A percentile compares a stretch with the other conserved stretches of the same genome.
These are phyloP conservation scores for Cyrtorhinus lividipennis DNA, from an alignment of 1,140 invertebrate species.

Conservation along the genomic window DNA sequence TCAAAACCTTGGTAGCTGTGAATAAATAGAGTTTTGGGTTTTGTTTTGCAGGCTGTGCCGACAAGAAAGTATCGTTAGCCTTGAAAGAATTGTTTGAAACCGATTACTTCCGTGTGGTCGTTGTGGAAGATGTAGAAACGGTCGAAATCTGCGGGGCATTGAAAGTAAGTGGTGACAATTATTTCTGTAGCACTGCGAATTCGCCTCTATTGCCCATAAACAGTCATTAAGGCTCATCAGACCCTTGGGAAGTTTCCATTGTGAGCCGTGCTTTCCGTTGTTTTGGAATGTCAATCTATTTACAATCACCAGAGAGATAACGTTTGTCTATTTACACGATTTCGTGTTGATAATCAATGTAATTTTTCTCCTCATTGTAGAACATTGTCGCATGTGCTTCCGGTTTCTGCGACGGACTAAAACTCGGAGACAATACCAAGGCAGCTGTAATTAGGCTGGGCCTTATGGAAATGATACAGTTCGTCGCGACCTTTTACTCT, in stretches of 20 bases:
- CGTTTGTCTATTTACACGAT: no score
- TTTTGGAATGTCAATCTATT: no score
- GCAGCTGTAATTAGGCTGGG: constrained; percentile 95
- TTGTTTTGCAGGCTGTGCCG: constrained; percentile 47
- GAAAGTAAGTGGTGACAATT: constrained; percentile 75
- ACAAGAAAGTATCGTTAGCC: constrained; percentile 54
- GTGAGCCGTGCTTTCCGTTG: no score
- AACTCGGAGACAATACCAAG: constrained; percentile 95
- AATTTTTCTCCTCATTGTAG: constrained; percentile 36
- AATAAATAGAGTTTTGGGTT: no score
- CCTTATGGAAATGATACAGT: constrained; percentile 95
- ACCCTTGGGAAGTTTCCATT: no score
- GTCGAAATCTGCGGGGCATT: constrained; percentile 97
- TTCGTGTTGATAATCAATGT: not conserved
- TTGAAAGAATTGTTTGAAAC: constrained; percentile 88
- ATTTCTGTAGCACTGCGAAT: no score
- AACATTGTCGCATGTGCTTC: constrained; percentile 98
- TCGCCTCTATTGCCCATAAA: no score
- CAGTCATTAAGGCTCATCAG: no score
- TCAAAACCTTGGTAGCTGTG: no score
- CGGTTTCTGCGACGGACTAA: constrained; percentile 91
- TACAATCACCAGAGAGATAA: no score
- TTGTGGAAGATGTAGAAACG: constrained; percentile 87
- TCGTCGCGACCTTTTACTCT: constrained; percentile 77
- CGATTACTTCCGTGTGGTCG: constrained; percentile 87